phyloP scores from a whole-genome alignment of 1,140 invertebrate species.

The Drosophila kurseongensis region DNA sequence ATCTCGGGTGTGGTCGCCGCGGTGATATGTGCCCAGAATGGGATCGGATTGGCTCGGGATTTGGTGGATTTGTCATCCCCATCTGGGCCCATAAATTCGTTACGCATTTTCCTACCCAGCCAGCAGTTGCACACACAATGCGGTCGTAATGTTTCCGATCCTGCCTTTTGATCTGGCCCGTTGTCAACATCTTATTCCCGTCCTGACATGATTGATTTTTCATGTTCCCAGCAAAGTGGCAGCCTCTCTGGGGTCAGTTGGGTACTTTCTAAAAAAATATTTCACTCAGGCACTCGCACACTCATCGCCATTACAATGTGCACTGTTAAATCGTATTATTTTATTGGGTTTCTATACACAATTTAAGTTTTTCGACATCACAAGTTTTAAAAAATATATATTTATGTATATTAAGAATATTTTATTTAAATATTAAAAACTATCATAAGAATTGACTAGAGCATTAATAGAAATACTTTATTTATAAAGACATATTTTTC shows the following conservation, averaged over 20 bases:
- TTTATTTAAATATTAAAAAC: no score
- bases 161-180: conserved; percentile 63
- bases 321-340: neutral
- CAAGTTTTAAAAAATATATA: neutral
- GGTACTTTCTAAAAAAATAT: conserved; percentile 69
- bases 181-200: conserved; percentile 78
- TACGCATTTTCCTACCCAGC: conserved; percentile 57
- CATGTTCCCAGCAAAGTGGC: conserved; percentile 48
- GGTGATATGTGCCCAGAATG: conserved; percentile 49
- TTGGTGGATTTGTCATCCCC: conserved; percentile 72
- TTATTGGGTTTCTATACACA: neutral
- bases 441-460: no score
- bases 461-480: no score
- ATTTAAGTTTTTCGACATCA: no score
- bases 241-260: conserved; percentile 26
- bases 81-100: conserved; percentile 66
- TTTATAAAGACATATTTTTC: no score
- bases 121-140: conserved; percentile 52
- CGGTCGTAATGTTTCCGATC: conserved; percentile 54
- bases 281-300: conserved; percentile 31
- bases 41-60: conserved; percentile 27
- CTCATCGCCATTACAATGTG: conserved; percentile 14
- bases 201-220: conserved; percentile 76
- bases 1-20: conserved; percentile 66
- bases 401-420: no score